Conservation (phyloP, 2,113 vertebrate species). For the Danio rerio region DNA sequence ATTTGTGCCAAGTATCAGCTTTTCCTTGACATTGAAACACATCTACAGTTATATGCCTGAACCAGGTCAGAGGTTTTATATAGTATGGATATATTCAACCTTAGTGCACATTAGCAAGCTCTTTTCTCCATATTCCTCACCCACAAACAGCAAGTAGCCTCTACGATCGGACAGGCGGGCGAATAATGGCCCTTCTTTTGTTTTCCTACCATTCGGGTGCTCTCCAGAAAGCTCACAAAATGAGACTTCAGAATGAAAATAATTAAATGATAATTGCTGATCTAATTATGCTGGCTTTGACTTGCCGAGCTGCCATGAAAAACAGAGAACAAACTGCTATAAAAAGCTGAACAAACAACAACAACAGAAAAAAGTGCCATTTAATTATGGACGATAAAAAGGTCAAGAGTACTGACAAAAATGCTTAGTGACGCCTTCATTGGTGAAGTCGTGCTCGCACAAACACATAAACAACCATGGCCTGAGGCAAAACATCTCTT, state of each 20-base stretch:
- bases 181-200: conserved; percentile 77
- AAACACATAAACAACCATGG: conserved; percentile 23
- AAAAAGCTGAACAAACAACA: conserved; percentile 58
- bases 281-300: conserved; percentile 83
- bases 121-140: conserved; percentile 78
- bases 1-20: neutral
- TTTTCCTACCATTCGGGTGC: conserved; percentile 75
- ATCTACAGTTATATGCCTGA: too few species aligned
- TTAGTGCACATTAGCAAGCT: conserved; percentile 70
- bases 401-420: conserved; percentile 81
- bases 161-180: conserved; percentile 75
- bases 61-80: neutral
- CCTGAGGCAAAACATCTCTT: neutral
- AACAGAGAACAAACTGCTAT: conserved; percentile 60
- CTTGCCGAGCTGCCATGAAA: conserved; percentile 78
- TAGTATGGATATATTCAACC: conserved; percentile 26
- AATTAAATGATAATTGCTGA: conserved; percentile 85
- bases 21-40: neutral
- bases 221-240: conserved; percentile 76
- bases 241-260: conserved; percentile 83
- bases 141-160: conserved; percentile 72
- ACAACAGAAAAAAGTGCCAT: conserved; percentile 74
- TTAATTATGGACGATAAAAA: conserved; percentile 80
- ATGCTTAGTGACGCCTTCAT: conserved; percentile 74
- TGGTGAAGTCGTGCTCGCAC: conserved; percentile 13